Conservation (phyloP, 2,888 invertebrate species). For the Scaptomyza polygonia region DNA sequence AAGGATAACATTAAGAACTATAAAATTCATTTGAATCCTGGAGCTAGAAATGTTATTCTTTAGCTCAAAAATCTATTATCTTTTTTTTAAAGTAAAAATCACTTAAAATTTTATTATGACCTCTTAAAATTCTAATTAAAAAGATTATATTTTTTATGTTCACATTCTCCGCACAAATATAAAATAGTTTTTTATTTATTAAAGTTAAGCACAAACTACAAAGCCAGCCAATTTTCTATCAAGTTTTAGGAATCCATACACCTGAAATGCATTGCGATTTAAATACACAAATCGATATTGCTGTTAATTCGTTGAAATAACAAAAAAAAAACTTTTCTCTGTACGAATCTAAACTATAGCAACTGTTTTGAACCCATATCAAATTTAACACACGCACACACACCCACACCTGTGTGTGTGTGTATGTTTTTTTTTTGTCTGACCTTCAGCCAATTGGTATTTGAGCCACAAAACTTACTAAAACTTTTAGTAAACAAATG, state of each 20-base stretch:
- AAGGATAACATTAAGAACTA: no score
- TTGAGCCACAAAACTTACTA: slow-evolving; percentile 19
- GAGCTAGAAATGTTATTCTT: no score
- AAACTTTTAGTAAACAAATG: slow-evolving; percentile 42
- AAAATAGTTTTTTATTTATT: neutral
- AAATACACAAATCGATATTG: neutral
- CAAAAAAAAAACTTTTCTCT: slow-evolving; percentile 11
- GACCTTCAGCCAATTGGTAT: slow-evolving; percentile 36
- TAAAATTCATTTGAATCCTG: no score
- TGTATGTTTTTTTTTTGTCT: no score
- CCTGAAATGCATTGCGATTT: slow-evolving; percentile 1
- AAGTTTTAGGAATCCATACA: neutral
- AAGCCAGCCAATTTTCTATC: neutral
- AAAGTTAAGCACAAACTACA: neutral
- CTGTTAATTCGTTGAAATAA: slow-evolving; percentile 10
- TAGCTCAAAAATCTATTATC: no score
- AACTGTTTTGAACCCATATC: slow-evolving; percentile 25
- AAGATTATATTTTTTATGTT: no score
- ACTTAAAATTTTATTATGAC: no score
- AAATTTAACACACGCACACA: slow-evolving; percentile 28
- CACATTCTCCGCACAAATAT: no score
- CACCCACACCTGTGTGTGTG: neutral
- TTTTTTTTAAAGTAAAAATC: no score
- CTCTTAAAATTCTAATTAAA: no score
- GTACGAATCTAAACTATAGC: slow-evolving; percentile 4